Conservation (phyloP, 2,113 vertebrate species). For the Fulica atra region DNA sequence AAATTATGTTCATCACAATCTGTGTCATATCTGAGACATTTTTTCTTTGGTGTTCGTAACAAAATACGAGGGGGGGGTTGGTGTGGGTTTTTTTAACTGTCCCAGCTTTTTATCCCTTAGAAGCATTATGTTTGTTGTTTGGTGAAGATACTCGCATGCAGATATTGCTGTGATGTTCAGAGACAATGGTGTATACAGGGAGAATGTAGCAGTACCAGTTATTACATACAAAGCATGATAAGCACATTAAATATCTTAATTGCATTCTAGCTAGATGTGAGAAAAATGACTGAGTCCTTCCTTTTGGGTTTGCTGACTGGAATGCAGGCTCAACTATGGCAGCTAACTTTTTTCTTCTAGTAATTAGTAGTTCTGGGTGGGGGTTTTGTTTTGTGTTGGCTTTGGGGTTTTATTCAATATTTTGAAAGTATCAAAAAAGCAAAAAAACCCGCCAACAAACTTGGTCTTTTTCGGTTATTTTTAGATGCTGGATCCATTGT, state of each 20-base stretch:
- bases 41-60: background rate
- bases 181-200: background rate
- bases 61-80: background rate
- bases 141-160: background rate
- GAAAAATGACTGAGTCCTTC: background rate
- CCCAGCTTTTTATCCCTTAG: background rate
- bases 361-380: background rate
- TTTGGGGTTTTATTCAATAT: background rate
- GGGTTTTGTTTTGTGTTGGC: background rate
- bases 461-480: conserved; percentile 18
- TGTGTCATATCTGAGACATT: background rate
- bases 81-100: background rate
- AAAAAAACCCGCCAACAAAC: too few relatives aligned
- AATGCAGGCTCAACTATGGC: background rate
- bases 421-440: background rate
- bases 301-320: background rate
- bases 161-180: background rate
- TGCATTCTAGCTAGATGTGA: background rate
- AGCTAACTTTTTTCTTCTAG: background rate
- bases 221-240: background rate
- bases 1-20: background rate
- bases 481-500: conserved; percentile 97
- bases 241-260: background rate
- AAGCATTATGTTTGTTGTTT: background rate
- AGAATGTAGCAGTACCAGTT: background rate